Percentiles rank a stretch among this genome's conserved stretches.
These are phyloP conservation scores for Odontothrips loti DNA, from an alignment of 2,888 invertebrate species.

Conservation along the genomic window DNA sequence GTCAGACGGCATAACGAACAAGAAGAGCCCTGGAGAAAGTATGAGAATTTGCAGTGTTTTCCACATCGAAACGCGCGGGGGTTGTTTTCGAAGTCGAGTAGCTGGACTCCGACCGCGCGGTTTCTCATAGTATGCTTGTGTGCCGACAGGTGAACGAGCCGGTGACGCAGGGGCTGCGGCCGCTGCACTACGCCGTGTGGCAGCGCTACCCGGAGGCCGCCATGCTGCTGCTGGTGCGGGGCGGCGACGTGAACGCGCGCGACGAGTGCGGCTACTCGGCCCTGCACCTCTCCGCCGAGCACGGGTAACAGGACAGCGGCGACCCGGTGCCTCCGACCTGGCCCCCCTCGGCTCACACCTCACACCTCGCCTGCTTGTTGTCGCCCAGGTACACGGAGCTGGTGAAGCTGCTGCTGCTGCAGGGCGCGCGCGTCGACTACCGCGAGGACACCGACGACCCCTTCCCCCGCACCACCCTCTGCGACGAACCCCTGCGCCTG, in stretches of 20 bases:
- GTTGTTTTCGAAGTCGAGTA: too few relatives aligned
- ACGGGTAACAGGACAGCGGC: slow-evolving; percentile 58
- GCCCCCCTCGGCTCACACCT: too few relatives aligned
- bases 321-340: slow-evolving; percentile 32
- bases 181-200: slow-evolving; percentile 90
- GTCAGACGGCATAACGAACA: too few relatives aligned
- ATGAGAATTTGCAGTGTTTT: too few relatives aligned
- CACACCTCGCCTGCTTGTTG: slow-evolving; percentile 34
- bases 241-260: slow-evolving; percentile 74
- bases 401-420: slow-evolving; percentile 66
- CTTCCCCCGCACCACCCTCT: slow-evolving; percentile 58
- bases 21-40: too few relatives aligned
- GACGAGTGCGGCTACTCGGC: slow-evolving; percentile 91
- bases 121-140: too few relatives aligned
- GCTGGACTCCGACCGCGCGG: too few relatives aligned
- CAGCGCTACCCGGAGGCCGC: slow-evolving; percentile 77
- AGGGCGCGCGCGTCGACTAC: slow-evolving; percentile 77
- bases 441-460: slow-evolving; percentile 59
- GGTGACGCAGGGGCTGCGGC: slow-evolving; percentile 80
- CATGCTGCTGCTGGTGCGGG: slow-evolving; percentile 71
- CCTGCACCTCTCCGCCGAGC: slow-evolving; percentile 84
- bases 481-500: slow-evolving; percentile 83
- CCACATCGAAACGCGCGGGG: too few relatives aligned
- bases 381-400: slow-evolving; percentile 60
- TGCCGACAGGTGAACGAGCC: slow-evolving; percentile 68